Conservation (phyloP, 2,888 invertebrate species). For the Ophioninae sp. region DNA sequence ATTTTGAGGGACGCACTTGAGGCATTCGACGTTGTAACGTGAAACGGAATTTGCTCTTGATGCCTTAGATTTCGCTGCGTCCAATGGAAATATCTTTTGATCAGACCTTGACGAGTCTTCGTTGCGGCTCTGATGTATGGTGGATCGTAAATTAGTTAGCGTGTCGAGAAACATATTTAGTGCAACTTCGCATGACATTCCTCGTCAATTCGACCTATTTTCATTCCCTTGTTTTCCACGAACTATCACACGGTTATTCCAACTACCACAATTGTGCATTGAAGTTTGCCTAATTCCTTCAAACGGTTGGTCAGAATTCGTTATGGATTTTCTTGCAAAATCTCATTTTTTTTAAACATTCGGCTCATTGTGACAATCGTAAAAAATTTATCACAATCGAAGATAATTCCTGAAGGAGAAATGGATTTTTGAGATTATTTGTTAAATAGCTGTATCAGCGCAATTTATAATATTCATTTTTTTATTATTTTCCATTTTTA, state of each 20-base stretch:
- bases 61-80: constrained; percentile 6
- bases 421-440: too few species aligned
- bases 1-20: constrained; percentile 4
- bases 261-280: background rate
- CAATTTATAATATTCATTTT: too few species aligned
- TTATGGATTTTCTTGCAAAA: background rate
- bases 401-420: too few species aligned
- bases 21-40: constrained; percentile 6
- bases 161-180: background rate
- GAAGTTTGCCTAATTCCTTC: background rate
- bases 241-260: background rate
- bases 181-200: background rate
- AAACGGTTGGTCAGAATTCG: background rate
- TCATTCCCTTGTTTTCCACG: background rate
- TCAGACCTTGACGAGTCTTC: constrained; percentile 31
- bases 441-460: too few species aligned
- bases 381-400: too few species aligned
- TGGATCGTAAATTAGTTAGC: constrained; percentile 8
- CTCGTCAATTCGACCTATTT: background rate
- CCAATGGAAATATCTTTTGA: constrained; percentile 5
- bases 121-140: background rate
- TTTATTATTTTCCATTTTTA: constrained; percentile 12
- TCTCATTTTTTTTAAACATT: background rate
- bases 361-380: too few species aligned
- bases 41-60: constrained; percentile 18